Evolutionary conservation across 2,113 vertebrate species (phyloP).

Genomic region (Hymenochirus boettgeri): DNA sequence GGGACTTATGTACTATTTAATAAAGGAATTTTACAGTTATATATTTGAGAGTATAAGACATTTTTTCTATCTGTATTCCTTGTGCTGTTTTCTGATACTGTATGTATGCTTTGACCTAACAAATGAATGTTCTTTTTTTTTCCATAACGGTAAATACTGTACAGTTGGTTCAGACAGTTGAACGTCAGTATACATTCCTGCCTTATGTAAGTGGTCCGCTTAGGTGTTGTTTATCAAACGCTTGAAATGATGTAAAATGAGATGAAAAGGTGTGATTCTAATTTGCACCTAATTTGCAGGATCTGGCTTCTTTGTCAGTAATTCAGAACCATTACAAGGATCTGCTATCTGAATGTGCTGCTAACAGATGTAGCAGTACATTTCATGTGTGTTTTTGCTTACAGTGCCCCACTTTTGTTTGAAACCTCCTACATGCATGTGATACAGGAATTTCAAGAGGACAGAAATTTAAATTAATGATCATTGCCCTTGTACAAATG

Average conservation of each 20-base stretch:
- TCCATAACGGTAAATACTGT: no score
- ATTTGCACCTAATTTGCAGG: constrained; percentile 58
- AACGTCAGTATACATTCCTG: no score
- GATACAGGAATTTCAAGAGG: neutral
- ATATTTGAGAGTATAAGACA: no score
- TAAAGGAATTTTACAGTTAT: no score
- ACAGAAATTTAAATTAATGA: constrained; percentile 19
- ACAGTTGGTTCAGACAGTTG: no score
- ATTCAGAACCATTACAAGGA: constrained; percentile 50
- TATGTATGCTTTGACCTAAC: no score
- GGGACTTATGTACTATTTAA: no score
- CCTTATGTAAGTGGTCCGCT: constrained; percentile 39
- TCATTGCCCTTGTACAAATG: neutral
- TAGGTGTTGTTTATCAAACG: constrained; percentile 55
- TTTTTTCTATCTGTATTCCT: no score
- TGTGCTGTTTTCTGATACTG: no score
- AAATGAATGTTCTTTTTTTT: no score
- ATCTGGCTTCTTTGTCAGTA: constrained; percentile 44
- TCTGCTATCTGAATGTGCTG: constrained; percentile 39
- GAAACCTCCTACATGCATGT: constrained; percentile 12
- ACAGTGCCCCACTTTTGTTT: constrained; percentile 33
- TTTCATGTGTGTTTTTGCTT: neutral
- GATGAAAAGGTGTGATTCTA: constrained; percentile 57
- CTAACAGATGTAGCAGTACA: constrained; percentile 48
- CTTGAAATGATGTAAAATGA: constrained; percentile 55